These are phyloP conservation scores for Ficedula albicollis DNA, from an alignment of 2,797 vertebrate species.

Conservation along the genomic window DNA sequence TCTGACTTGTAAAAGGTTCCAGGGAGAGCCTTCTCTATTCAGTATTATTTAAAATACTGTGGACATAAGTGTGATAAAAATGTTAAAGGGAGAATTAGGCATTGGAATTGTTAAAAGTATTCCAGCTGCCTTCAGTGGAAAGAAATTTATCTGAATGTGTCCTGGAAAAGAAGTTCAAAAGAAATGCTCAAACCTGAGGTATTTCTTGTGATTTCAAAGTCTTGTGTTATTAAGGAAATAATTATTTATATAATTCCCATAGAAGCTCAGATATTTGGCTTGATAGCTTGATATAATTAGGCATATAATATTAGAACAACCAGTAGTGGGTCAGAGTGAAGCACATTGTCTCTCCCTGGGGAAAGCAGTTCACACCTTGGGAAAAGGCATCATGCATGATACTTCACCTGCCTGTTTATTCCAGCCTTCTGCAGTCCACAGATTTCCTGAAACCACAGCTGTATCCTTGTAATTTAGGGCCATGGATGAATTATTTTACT, in stretches of 20 bases:
- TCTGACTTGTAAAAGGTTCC: background rate
- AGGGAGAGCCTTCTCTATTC: background rate
- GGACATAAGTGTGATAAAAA: background rate
- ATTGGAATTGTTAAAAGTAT: background rate
- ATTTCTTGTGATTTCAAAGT: background rate
- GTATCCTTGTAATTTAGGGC: background rate
- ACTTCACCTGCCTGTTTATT: background rate
- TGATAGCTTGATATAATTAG: background rate
- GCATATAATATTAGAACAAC: background rate
- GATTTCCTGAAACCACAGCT: background rate
- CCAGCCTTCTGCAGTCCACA: background rate
- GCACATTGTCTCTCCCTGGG: background rate
- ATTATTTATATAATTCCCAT: background rate
- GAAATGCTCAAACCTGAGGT: background rate
- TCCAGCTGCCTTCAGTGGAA: background rate
- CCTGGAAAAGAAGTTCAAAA: background rate
- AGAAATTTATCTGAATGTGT: background rate
- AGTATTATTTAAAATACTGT: background rate
- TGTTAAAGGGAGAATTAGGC: background rate
- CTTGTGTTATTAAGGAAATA: background rate
- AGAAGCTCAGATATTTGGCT: background rate
- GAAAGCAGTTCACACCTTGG: background rate
- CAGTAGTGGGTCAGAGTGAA: background rate
- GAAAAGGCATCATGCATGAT: background rate
- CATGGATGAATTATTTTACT: background rate